Evolutionary conservation across 92 coral and sea anemone genomes (phyloP).

Genomic region (Phenganax stokvisi): DNA sequence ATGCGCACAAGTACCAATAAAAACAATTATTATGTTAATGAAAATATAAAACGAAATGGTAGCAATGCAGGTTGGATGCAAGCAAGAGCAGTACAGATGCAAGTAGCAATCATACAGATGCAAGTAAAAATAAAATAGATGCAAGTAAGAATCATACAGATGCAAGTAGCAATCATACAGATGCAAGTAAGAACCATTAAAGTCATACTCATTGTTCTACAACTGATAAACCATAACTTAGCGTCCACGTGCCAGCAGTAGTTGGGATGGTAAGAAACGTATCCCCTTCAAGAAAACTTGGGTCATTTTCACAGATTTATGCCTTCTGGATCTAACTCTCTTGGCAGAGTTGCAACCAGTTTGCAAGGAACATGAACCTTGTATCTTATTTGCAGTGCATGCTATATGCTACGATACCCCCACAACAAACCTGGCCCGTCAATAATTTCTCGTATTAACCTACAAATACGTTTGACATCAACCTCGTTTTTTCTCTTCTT

Average conservation of each 20-base stretch:
- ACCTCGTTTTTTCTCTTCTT: conserved; percentile 9
- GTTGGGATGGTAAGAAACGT: conserved; percentile 1
- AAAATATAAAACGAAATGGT: too few relatives aligned
- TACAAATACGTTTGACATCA: conserved; percentile 5
- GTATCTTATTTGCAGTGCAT: background rate
- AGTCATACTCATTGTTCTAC: too few relatives aligned
- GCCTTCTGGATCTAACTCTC: conserved; percentile 21
- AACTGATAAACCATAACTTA: too few relatives aligned
- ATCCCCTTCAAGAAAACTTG: conserved; percentile 10
- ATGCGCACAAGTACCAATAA: too few relatives aligned
- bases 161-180: too few relatives aligned
- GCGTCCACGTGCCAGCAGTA: conserved; percentile 3
- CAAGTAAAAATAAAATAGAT: too few relatives aligned
- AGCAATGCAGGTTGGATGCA: too few relatives aligned
- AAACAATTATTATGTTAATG: too few relatives aligned
- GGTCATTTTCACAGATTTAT: background rate
- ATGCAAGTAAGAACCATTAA: too few relatives aligned
- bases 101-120: too few relatives aligned
- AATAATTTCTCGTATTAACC: conserved; percentile 6
- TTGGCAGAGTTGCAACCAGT: conserved; percentile 10
- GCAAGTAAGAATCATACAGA: too few relatives aligned
- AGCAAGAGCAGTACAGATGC: too few relatives aligned
- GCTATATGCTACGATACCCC: conserved; percentile 4
- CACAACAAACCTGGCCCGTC: background rate
- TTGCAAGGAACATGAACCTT: conserved; percentile 12